Evolutionary conservation across 92 coral and sea anemone genomes (phyloP), one percentile per base, ranked within the genome.

Genomic region (Parazoanthus atlanticus): DNA sequence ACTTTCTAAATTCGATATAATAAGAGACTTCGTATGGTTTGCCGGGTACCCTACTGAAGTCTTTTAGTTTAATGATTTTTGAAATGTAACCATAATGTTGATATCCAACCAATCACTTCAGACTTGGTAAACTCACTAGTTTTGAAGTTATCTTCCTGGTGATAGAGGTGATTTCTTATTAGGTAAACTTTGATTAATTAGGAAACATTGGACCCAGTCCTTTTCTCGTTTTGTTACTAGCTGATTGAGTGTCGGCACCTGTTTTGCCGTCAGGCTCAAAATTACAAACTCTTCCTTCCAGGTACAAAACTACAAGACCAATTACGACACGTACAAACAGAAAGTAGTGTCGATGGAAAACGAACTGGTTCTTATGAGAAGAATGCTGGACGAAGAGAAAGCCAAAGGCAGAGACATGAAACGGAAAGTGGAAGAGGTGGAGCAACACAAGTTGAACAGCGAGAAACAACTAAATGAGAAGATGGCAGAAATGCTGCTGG

Each of bases 281-380:
- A 61, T 61, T 19, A 33, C 54, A 32, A 17, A 16, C 32, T 38
- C 70, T 52, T 47, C 70, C 21, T 15, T 76, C 33, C 58, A 97
- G 95, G 95, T 94, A 9, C 96, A 95, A 88, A 91, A 96, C 79
- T 93, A 89, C 66, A 94, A 97, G 85, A 93, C 86, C 88, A 95
- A 93, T 34, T 84, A 91, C 56, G 98, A 97, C 40, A 94, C 95
- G 41, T 92, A 91, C 94, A 97, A 94, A 83, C 95, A 95, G 78
- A 96, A 92, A 80, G 78, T 94, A 74, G 92, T 91, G 47, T 89
- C 96, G 6, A 77, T 97, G 77, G 99, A 97, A 79, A 97, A 93
- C 87, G 95, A 96, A 33, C 93, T 97, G 33, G 90, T 95, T 41
- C 85, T 97, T 41, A 92, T 98, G 64, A 91, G 92, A 74, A 93